Evolutionary conservation across 2,797 vertebrate species (phyloP), one percentile per base, ranked within the genome.

Genomic region (Muscicapa striata): DNA sequence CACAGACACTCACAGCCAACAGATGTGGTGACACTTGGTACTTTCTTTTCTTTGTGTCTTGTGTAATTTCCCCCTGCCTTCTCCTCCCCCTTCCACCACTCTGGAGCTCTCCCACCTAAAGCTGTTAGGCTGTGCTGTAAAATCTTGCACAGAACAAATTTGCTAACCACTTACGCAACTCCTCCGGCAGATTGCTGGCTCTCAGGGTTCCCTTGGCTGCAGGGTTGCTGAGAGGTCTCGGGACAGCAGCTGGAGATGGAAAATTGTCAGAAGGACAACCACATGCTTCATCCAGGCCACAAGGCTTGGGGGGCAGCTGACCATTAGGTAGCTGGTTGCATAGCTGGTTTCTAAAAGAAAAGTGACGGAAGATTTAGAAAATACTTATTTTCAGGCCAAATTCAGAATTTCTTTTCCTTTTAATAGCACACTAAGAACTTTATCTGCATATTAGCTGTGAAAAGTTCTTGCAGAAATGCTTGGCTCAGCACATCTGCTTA

Each of bases 121-220:
- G 74, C 68, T 89, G 87, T 79, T 43, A 23, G 72, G 75, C 89
- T 7, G 6, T 4, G 58, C 82, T 93, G 86, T 81, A 36, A 82
- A 78, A 75, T 32, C 80, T 38, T 83, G 74, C 85, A 83, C 36
- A 84, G 90, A 90, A 48, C 40, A 84, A 64, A 67, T 86, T 29
- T 95, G 89, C 89, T 84, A 94, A 96, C 45, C 83, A 98, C 99
- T 98, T 97, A 99, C 99, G 97, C 93, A 99, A 98, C 95, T 99
- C 98, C 83, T 98, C 98, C 0, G 99, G 98, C 76, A 99, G 97
- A 94, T 98, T 99, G 97, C 99, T 98, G 90, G 98, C 98, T 94
- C 91, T 99, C 86, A 97, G 98, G 90, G 98, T 98, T 94, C 98
- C 98, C 93, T 79, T 96, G 11, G 93, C 96, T 90, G 95, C 92